phyloP scores from a whole-genome alignment of 2,113 vertebrate genomes.

The Merops nubicus region DNA sequence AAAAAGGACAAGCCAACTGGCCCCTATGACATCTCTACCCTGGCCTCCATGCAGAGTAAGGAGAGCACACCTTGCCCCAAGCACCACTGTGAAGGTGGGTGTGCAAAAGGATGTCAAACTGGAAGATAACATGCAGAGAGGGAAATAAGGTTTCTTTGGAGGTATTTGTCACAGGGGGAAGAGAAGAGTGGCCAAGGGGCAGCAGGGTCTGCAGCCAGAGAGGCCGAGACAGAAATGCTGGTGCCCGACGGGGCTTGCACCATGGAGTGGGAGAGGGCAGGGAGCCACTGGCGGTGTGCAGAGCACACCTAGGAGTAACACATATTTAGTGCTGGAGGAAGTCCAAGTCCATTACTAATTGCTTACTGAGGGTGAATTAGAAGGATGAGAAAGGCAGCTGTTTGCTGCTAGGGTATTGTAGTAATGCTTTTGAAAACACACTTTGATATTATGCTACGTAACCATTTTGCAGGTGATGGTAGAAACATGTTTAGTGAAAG shows the following conservation, averaged over 20 bases:
- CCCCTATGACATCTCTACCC: accelerated
- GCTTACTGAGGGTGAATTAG: not conserved
- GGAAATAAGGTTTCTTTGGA: not conserved
- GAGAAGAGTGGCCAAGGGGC: not conserved
- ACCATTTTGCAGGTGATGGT: not conserved
- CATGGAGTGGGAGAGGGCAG: not conserved
- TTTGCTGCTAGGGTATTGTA: conserved; percentile 3
- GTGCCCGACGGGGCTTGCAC: accelerated
- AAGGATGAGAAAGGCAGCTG: not conserved
- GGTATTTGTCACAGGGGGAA: accelerated
- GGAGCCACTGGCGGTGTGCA: accelerated
- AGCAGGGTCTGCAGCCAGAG: not conserved
- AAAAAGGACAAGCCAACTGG: not conserved
- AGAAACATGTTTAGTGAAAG: not conserved
- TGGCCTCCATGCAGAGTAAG: accelerated
- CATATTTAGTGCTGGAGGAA: not conserved
- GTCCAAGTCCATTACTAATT: not conserved
- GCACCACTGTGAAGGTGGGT: not conserved
- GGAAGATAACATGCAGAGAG: not conserved
- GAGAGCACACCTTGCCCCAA: not conserved
- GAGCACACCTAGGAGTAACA: not conserved
- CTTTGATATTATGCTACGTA: not conserved
- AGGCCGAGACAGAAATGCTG: not conserved
- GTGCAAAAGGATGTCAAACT: not conserved
- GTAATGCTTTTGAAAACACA: not conserved